These are phyloP conservation scores for Pterophyllum scalare DNA, from an alignment of 2,113 vertebrate genomes.

Conservation along the genomic window DNA sequence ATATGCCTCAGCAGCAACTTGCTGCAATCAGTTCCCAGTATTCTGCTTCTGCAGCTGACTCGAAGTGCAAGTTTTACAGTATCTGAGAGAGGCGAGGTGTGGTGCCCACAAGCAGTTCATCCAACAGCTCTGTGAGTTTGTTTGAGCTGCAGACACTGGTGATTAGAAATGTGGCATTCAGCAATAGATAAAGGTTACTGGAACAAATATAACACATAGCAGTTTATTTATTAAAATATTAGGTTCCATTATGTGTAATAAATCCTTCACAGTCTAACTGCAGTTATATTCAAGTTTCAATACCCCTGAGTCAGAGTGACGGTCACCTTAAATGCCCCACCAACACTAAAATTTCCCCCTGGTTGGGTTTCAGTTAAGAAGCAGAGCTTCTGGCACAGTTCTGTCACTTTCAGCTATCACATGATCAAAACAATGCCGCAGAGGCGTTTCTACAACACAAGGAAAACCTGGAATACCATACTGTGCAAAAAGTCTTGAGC, in stretches of 20 bases:
- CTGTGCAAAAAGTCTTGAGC: background rate
- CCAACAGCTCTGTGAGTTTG: background rate
- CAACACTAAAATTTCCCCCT: background rate
- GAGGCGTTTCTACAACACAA: background rate
- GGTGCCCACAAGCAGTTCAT: background rate
- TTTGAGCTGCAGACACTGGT: background rate
- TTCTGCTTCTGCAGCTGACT: conserved; percentile 43
- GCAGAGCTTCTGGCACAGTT: background rate
- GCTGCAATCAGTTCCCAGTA: conserved; percentile 17
- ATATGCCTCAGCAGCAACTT: conserved; percentile 10
- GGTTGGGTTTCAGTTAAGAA: conserved; percentile 23
- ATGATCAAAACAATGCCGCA: conserved; percentile 3
- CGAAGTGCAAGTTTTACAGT: background rate
- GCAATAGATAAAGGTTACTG: background rate
- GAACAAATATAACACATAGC: background rate
- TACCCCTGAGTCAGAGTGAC: background rate
- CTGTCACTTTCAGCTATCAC: background rate
- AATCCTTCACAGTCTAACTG: background rate
- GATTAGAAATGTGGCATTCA: background rate
- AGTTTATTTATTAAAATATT: too few relatives aligned
- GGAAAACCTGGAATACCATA: background rate
- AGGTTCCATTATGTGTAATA: background rate
- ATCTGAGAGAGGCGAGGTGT: background rate
- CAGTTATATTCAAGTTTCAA: background rate
- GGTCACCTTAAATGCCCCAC: background rate